These are phyloP conservation scores for Bombus confusus DNA, from an alignment of 1,140 invertebrate genomes.

Conservation along the genomic window DNA sequence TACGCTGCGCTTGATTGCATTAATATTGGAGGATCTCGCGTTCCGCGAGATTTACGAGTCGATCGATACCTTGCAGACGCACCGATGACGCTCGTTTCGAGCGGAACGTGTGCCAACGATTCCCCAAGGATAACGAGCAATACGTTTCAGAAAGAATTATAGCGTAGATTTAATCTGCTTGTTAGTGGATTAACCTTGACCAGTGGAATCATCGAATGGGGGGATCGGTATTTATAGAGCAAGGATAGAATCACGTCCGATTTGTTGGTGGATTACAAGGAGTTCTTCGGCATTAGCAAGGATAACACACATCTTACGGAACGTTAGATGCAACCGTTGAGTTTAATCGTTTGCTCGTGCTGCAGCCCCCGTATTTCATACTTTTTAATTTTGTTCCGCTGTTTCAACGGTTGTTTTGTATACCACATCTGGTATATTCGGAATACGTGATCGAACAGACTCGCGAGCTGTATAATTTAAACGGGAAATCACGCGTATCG, in stretches of 20 bases:
- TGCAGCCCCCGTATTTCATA: too few species aligned
- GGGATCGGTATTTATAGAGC: neutral
- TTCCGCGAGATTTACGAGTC: slow-evolving; percentile 7
- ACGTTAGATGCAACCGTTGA: neutral
- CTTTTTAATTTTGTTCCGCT: too few species aligned
- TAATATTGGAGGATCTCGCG: slow-evolving; percentile 7
- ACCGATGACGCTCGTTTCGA: slow-evolving; percentile 4
- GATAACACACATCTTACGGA: neutral
- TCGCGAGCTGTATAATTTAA: too few species aligned
- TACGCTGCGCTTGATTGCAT: slow-evolving; percentile 20
- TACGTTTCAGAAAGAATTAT: neutral
- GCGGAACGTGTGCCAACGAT: neutral
- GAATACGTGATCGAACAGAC: too few species aligned
- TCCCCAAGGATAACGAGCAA: neutral
- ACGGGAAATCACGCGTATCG: too few species aligned
- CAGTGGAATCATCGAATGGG: neutral
- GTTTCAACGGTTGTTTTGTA: too few species aligned
- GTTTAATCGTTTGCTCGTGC: neutral
- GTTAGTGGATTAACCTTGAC: neutral
- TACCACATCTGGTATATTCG: too few species aligned
- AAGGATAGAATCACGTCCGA: neutral
- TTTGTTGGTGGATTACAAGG: neutral
- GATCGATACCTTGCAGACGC: slow-evolving; percentile 1
- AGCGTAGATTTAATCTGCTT: slow-evolving; percentile 1
- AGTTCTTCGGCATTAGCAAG: neutral